Percentiles rank a stretch among this genome's conserved stretches.
phyloP scores from a whole-genome alignment of 2,888 invertebrate species.

The Eilema griseolum region DNA sequence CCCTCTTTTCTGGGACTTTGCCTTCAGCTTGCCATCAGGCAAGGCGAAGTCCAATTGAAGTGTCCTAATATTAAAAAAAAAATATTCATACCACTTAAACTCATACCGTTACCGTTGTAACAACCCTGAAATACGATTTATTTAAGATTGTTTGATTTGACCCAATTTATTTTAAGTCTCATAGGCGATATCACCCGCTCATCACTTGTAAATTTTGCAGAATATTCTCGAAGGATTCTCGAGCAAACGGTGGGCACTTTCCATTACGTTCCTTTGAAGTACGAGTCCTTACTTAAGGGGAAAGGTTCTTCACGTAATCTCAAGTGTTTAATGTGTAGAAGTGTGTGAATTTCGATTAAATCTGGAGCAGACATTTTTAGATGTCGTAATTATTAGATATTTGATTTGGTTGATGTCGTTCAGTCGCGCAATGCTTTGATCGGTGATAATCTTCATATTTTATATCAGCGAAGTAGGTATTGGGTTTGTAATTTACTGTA shows the following conservation, averaged over 20 bases:
- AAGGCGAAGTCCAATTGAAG: no score
- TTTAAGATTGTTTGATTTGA: no score
- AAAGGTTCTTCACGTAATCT: conserved; percentile 13
- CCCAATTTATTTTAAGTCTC: no score
- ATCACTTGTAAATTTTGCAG: neutral
- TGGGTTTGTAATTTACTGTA: no score
- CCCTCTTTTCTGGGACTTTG: no score
- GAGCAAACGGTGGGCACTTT: neutral
- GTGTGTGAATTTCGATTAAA: conserved; percentile 47
- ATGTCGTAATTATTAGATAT: neutral
- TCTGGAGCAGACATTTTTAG: conserved; percentile 25
- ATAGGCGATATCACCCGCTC: neutral
- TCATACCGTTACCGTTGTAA: no score
- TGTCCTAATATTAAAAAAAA: no score
- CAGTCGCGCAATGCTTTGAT: neutral
- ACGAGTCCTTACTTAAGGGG: neutral
- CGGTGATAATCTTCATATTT: neutral
- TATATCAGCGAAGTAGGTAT: neutral
- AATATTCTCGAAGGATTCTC: neutral
- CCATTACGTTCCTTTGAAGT: conserved; percentile 15
- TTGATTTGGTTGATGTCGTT: neutral
- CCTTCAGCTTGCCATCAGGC: no score
- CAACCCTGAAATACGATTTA: no score
- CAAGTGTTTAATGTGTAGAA: conserved; percentile 45
- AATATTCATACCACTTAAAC: no score